phyloP scores from a whole-genome alignment of 2,888 invertebrate species.

The Agriopis leucophaearia region DNA sequence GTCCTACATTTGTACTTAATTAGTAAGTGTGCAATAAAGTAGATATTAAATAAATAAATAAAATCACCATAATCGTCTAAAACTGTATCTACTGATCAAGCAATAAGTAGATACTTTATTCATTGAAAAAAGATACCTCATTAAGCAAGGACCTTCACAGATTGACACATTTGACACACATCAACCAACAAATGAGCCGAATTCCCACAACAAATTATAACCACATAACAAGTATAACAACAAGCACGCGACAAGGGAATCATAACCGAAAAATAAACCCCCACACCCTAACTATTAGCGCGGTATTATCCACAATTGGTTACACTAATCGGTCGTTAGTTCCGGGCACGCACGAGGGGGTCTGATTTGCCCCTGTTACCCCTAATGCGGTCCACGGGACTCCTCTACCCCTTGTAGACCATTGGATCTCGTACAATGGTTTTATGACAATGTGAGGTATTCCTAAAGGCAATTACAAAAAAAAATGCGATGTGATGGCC shows the following conservation, averaged over 20 bases:
- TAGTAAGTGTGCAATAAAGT: no score
- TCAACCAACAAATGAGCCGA: conserved; percentile 16
- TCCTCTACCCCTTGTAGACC: conserved; percentile 12
- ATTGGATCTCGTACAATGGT: conserved; percentile 14
- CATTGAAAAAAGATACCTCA: neutral
- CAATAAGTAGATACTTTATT: neutral
- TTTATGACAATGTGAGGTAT: conserved; percentile 16
- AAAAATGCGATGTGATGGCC: no score
- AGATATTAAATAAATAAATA: no score
- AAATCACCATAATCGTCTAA: no score
- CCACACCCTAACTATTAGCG: conserved; percentile 78
- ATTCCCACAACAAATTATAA: conserved; percentile 35
- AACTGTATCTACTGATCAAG: no score
- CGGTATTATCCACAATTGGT: conserved; percentile 81
- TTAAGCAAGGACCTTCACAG: neutral
- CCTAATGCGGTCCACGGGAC: conserved; percentile 10
- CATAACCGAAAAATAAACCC: conserved; percentile 57
- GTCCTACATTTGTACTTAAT: no score
- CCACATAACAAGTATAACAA: conserved; percentile 29
- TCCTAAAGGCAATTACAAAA: conserved; percentile 1
- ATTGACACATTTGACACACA: conserved; percentile 1
- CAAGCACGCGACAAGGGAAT: conserved; percentile 46
- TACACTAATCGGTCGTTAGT: conserved; percentile 85
- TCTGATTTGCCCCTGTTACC: conserved; percentile 12
- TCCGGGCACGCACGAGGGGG: conserved; percentile 65